Base-by-base conservation (phyloP, 92 coral and sea anemone species). In the Parazoanthus darwini region DNA sequence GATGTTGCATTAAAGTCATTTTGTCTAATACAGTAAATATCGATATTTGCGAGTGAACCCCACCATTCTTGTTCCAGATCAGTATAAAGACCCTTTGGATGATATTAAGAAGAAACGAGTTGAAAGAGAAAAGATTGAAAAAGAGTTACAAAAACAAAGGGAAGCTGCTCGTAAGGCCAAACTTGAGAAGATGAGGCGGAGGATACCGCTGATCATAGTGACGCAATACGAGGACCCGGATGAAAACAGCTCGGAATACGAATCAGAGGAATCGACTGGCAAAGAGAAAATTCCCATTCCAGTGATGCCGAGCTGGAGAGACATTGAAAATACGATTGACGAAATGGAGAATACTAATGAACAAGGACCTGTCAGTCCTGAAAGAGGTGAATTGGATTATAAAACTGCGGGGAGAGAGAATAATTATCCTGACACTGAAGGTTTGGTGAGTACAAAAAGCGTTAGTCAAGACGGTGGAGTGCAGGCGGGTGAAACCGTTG, bases 161-260 rank as follows among this genome's bases (percentile, higher is more conserved):
- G 95, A 91, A 82, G 88, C 81, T 73, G 92, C 80, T 58, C 91
- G 96, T 2, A 79, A 90, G 81, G 89, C 92, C 46, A 63, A 68
- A 67, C 86, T 90, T n/a, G 92, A 75, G 81, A 90, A 91, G 15
- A 91, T 85, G 82, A 88, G 94, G 36, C 77, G 86, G 54, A 91
- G 78, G 44, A 91, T 94, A 42, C 98, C 98, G 0, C 82, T 80
- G 65, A 94, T 94, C 80, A 90, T 94, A 20, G 85, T 93, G 23
- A 90, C 98, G 11, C 86, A 94, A 63, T 89, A 91, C 87, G 91
- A 91, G 58, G 93, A 89, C 43, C 82, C 86, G 23, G 79, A 71
- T 23, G 67, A 46, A 13, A 84, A 44, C 66, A 71, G 66, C 68
- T 46, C 87, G 5, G 87, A 84, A 2, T 25, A 70, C 4, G 87